Percentiles rank a stretch among this genome's conserved stretches.
phyloP scores from a whole-genome alignment of 37 sponge, comb jelly and placozoan genomes.

The Tethya wilhelma region DNA sequence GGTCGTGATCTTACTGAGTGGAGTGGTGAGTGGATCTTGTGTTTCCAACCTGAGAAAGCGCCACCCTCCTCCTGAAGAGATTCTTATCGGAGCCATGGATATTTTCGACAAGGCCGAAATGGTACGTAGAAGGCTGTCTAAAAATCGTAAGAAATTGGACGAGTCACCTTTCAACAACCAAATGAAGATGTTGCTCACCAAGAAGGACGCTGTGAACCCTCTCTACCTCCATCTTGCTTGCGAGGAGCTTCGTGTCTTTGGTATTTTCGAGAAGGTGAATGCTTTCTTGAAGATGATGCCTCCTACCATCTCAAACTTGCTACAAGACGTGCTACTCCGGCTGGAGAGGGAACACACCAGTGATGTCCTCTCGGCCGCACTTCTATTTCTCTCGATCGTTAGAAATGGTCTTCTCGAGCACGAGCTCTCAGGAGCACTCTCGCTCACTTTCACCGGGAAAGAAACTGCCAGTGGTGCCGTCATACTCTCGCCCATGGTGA shows the following conservation, averaged over 20 bases:
- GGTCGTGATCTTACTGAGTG: conserved; percentile 69
- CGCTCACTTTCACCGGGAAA: conserved; percentile 19
- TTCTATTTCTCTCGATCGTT: conserved; percentile 70
- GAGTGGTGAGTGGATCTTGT: conserved; percentile 54
- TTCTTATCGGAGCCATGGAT: conserved; percentile 78
- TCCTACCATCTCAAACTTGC: conserved; percentile 63
- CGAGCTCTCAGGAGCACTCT: conserved; percentile 64
- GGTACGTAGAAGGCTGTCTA: conserved; percentile 72
- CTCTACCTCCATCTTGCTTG: conserved; percentile 93
- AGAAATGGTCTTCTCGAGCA: conserved; percentile 78
- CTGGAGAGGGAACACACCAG: conserved; percentile 80
- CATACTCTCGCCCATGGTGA: conserved; percentile 59
- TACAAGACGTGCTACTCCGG: conserved; percentile 83
- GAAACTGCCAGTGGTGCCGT: neutral
- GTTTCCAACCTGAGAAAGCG: conserved; percentile 46
- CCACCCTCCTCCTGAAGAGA: conserved; percentile 38
- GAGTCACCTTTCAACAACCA: conserved; percentile 98
- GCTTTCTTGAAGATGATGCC: conserved; percentile 69
- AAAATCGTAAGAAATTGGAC: conserved; percentile 91
- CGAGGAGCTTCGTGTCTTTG: conserved; percentile 95
- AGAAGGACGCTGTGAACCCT: conserved; percentile 94
- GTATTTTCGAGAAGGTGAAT: conserved; percentile 87
- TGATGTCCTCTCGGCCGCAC: conserved; percentile 60
- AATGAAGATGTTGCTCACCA: conserved; percentile 93
- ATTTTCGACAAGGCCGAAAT: conserved; percentile 91